A percentile compares a stretch with the other conserved stretches of the same genome.
phyloP scores from a whole-genome alignment of 2,113 vertebrate genomes.

The Circaetus cinerascens region DNA sequence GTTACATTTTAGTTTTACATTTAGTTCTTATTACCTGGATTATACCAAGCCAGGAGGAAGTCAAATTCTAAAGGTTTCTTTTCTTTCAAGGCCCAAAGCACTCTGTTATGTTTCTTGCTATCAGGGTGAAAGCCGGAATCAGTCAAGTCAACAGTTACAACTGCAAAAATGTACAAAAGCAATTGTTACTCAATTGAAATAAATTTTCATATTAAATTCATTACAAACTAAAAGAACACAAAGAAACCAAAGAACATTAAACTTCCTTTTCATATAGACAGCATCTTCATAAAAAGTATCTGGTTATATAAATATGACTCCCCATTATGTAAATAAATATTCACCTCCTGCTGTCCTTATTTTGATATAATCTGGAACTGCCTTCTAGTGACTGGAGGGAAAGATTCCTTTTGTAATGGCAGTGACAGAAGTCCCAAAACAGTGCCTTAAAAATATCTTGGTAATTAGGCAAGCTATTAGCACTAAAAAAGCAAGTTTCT shows the following conservation, averaged over 20 bases:
- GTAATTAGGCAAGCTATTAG: neutral
- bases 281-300: neutral
- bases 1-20: neutral
- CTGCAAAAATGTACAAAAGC: slow-evolving; percentile 64
- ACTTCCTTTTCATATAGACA: neutral
- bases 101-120: slow-evolving; percentile 78
- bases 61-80: slow-evolving; percentile 82
- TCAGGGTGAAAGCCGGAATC: slow-evolving; percentile 75
- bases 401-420: neutral
- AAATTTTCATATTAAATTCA: neutral
- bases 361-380: neutral
- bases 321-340: neutral
- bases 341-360: neutral
- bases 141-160: slow-evolving; percentile 82
- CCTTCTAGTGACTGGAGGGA: neutral
- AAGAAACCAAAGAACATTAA: neutral
- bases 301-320: neutral
- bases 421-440: neutral
- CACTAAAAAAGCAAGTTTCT: neutral
- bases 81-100: slow-evolving; percentile 83
- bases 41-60: slow-evolving; percentile 81
- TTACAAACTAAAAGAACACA: neutral
- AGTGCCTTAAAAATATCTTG: neutral
- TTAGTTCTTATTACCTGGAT: slow-evolving; percentile 69
- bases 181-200: neutral